These are phyloP conservation scores for Oscheius sp. DNA, from an alignment of 2,888 invertebrate species.

Conservation along the genomic window DNA sequence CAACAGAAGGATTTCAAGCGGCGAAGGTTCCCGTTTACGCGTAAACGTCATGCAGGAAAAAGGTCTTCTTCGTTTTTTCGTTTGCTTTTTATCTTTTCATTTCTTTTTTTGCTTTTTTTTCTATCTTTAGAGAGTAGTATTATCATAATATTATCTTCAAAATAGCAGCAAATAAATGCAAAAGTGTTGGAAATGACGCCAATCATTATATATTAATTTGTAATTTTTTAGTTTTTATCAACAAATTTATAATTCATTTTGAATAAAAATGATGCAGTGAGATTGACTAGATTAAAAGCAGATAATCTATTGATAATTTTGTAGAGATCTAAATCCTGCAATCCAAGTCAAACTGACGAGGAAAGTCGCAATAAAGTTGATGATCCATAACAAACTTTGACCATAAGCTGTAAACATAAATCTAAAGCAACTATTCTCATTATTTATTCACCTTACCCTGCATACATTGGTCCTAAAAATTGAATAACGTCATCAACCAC, in stretches of 20 bases:
- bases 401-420: background rate
- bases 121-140: too few species aligned
- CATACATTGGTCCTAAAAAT: background rate
- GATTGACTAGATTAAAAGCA: background rate
- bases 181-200: too few species aligned
- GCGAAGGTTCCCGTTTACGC: background rate
- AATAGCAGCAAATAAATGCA: too few species aligned
- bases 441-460: background rate
- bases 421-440: background rate
- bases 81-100: background rate
- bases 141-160: too few species aligned
- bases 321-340: background rate
- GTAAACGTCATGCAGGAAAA: background rate
- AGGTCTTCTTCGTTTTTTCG: too few species aligned
- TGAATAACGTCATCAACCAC: background rate
- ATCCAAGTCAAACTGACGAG: background rate
- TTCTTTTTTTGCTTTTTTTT: background rate
- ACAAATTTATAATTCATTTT: too few species aligned
- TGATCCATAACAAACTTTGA: background rate
- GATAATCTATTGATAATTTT: background rate
- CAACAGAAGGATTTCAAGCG: constrained; percentile 1
- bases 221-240: too few species aligned
- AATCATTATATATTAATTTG: too few species aligned
- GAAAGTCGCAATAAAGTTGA: background rate
- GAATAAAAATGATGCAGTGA: background rate